phyloP scores from a whole-genome alignment of 2,888 invertebrate species.

The Petrophora chlorosata region DNA sequence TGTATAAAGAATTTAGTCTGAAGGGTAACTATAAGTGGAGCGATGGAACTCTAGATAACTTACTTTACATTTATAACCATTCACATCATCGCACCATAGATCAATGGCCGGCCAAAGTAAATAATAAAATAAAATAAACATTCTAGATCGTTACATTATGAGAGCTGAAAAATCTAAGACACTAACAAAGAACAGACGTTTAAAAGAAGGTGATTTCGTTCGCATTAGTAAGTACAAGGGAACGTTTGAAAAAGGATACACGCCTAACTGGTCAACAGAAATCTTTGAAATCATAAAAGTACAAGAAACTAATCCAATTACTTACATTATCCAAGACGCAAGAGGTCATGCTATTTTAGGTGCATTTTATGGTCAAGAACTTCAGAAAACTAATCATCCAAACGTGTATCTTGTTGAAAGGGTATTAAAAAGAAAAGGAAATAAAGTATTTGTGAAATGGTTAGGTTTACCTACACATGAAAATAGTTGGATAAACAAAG shows the following conservation, averaged over 20 bases:
- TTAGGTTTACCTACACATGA: constrained; percentile 1
- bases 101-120: neutral
- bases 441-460: constrained; percentile 14
- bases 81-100: neutral
- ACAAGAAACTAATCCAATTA: constrained; percentile 3
- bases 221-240: constrained; percentile 29
- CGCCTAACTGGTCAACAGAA: constrained; percentile 39
- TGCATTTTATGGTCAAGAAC: constrained; percentile 14
- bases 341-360: constrained; percentile 7
- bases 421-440: neutral
- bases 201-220: constrained; percentile 5
- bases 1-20: neutral
- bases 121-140: neutral
- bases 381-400: constrained; percentile 39
- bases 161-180: neutral
- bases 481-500: constrained; percentile 5
- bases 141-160: neutral
- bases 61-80: neutral
- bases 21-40: neutral
- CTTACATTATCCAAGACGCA: constrained; percentile 10
- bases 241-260: constrained; percentile 39
- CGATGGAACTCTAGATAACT: neutral
- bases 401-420: constrained; percentile 43
- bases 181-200: neutral
- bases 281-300: constrained; percentile 7